Base-by-base conservation (phyloP, 2,888 invertebrate species). In the Volucella inflata region DNA sequence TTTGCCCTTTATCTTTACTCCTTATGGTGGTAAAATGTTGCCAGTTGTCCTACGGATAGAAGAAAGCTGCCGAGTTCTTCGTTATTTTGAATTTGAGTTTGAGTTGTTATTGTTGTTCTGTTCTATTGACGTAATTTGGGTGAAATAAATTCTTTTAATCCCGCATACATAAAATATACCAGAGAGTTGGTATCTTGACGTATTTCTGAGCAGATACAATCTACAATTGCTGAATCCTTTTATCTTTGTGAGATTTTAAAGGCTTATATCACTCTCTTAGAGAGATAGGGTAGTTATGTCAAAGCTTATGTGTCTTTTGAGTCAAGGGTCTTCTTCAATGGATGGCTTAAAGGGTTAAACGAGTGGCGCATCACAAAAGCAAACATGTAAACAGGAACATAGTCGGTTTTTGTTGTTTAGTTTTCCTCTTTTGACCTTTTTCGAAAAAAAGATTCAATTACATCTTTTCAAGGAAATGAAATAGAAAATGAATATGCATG, bases 191-290 rank as follows among this genome's bases (percentile, higher is more conserved):
- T 59, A 59, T 71, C 36, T 59, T 12, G 36, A 16, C 48, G 62
- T 44, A 55, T 50, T 17, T 50, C 38, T 70, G 77, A 67, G 67
- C 53, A 48, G 53, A 30, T 72, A 77, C 12, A 21, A 64, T 62
- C 51, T 83, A 83, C 83, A 83, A 79, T 79, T 74, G 74, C 51
- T 60, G 70, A 75, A 75, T 74, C 83, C 64, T 68, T 83, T 83
- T 83, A 79, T 83, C 74, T 64, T 65, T 65, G 68, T 21, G 53
- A 68, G 62, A 68, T 78, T 64, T 78, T 64, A 78, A 83, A 57
- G 74, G 83, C 83, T 83, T 83, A 83, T 79, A 74, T 65, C 74
- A 64, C 59, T 70, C 46, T 59, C 42, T 51, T 46, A 55, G 59
- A 79, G 79, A 65, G 77, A 59, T 59, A 74, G 70, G 75, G 75